These are phyloP conservation scores for Eumaeus atala DNA, from an alignment of 1,140 invertebrate species.

Conservation along the genomic window DNA sequence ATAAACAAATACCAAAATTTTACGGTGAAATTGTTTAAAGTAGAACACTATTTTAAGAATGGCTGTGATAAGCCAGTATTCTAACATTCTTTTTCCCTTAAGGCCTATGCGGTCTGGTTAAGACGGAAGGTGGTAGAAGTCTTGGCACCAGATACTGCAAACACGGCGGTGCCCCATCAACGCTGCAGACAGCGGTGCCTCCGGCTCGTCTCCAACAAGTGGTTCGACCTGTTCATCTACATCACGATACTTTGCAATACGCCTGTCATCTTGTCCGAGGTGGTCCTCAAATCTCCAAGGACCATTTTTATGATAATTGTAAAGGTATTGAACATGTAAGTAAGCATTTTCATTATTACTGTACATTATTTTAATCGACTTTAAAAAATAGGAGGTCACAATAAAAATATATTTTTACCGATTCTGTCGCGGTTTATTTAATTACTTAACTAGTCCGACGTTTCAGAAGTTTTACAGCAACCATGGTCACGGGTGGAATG, in stretches of 20 bases:
- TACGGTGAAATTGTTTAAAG: no score
- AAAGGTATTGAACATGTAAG: constrained; percentile 55
- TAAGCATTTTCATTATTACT: constrained; percentile 28
- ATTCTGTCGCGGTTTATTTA: no score
- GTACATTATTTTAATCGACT: neutral
- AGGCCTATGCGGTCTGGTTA: constrained; percentile 53
- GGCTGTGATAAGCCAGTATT: no score
- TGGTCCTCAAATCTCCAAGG: constrained; percentile 32
- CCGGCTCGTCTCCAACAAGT: constrained; percentile 41
- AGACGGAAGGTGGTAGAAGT: constrained; percentile 50
- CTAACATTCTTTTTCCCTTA: neutral
- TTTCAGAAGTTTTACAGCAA: no score
- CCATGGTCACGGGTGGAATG: no score
- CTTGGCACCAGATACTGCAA: constrained; percentile 45
- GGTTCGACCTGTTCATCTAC: constrained; percentile 60
- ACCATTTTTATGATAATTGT: constrained; percentile 28
- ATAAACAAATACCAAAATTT: no score
- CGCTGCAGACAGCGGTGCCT: constrained; percentile 45
- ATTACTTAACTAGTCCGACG: no score
- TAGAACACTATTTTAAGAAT: no score
- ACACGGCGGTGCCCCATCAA: constrained; percentile 38
- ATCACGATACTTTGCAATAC: constrained; percentile 57
- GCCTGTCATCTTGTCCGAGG: constrained; percentile 56
- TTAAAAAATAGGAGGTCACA: no score
- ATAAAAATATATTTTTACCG: no score